Conservation (phyloP, 2,113 vertebrate genomes). For the Lophochroa leadbeateri region DNA sequence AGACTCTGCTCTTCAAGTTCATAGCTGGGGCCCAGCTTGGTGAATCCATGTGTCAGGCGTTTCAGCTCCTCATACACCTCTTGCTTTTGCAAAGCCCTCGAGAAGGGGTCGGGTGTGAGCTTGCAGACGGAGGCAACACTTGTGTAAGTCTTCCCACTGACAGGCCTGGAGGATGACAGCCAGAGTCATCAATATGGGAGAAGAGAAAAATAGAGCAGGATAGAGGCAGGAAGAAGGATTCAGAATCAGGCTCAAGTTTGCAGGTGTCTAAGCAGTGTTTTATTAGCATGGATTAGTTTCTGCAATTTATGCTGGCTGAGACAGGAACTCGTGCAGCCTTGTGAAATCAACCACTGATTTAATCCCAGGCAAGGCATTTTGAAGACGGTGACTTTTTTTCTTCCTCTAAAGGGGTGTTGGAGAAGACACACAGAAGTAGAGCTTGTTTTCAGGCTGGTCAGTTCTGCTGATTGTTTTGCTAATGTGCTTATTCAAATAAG, state of each 20-base stretch:
- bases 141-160: slow-evolving; percentile 29
- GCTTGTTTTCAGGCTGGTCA: not conserved
- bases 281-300: not conserved
- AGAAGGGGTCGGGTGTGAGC: not conserved
- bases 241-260: not conserved
- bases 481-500: not conserved
- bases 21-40: slow-evolving; percentile 63
- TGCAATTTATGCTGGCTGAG: not conserved
- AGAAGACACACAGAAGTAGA: not conserved
- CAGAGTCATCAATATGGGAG: not conserved
- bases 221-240: not conserved
- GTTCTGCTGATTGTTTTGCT: not conserved
- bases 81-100: not conserved
- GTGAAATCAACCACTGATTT: not conserved
- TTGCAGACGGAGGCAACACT: slow-evolving; percentile 50
- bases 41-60: slow-evolving; percentile 43
- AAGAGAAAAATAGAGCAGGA: not conserved
- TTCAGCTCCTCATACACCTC: slow-evolving; percentile 67
- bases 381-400: not conserved
- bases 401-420: not conserved
- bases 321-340: not conserved
- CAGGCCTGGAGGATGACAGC: slow-evolving; percentile 30
- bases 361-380: not conserved
- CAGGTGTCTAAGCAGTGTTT: not conserved
- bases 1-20: slow-evolving; percentile 68